Base-by-base conservation (phyloP, 2,888 invertebrate species). In the Philopedon plagiatum region DNA sequence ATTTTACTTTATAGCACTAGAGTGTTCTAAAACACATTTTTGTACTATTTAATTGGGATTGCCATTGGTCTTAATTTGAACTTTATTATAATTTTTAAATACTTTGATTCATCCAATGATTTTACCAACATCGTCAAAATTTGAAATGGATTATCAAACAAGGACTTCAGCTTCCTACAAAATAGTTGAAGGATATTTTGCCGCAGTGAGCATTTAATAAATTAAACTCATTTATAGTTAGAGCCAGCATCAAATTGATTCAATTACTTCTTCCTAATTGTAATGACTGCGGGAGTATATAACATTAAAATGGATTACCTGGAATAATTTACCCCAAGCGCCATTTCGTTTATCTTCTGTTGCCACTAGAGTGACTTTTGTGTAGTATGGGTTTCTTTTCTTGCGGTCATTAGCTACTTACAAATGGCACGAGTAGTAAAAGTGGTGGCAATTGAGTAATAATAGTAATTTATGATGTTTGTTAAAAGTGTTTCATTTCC, bases 261-360 rank as follows among this genome's bases (percentile, higher is more conserved):
- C 67, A 67, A 67, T 67, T 67, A 67, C 58, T 61, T 58, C 60
- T 13, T 44, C 46, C 57, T 67, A 67, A 61, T 67, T 67, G 60
- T 60, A 67, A 67, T 39, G 49, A 49, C 60, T 60, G 39, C 58
- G 18, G 61, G 34, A 46, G 23, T 44, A 67, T 60, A 39, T 60
- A 49, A 60, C 60, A 49, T 51, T 49, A 18, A 49, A 67, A 67
- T 54, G 49, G 49, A 68, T 68, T 60, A 68, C 68, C 61, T 60
- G 41, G 37, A n/a, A 61, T 68, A 68, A 68, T 54, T 51, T 54
- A 37, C 61, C 26, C 29, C n/a, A n/a, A 46, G 44, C 15, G 23
- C 29, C 32, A 46, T 61, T 67, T 37, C 49, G 34, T 39, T 67
- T 58, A 46, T 66, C 66, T 44, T 44, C n/a, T 11, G 29, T 61